Conservation (phyloP, 2,113 vertebrate genomes). For the Fulmarus glacialis region DNA sequence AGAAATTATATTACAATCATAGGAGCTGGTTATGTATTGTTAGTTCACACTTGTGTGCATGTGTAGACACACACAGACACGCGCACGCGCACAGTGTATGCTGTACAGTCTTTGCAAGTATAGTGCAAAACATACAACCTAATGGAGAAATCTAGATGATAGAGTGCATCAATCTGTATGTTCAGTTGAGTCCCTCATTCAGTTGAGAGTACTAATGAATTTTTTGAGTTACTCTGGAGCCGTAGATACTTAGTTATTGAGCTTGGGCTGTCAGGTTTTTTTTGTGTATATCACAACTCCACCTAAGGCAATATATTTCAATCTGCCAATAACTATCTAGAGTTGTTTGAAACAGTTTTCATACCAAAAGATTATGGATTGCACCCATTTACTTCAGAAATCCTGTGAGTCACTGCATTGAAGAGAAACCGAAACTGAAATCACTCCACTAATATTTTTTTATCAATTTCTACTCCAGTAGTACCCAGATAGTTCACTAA, state of each 20-base stretch:
- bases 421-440: slow-evolving; percentile 22
- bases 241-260: background rate
- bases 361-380: background rate
- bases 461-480: background rate
- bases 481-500: background rate
- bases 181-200: background rate
- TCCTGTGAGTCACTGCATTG: background rate
- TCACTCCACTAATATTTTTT: background rate
- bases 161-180: background rate
- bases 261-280: background rate
- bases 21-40: background rate
- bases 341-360: background rate
- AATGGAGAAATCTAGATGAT: background rate
- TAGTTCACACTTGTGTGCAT: background rate
- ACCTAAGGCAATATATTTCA: background rate
- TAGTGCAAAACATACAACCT: background rate
- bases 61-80: background rate
- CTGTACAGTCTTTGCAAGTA: background rate
- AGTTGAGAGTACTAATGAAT: background rate
- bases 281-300: accelerated
- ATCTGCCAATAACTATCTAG: background rate
- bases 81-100: too few relatives aligned
- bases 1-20: background rate
- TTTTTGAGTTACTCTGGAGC: background rate
- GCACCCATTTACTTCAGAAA: background rate